Conservation (phyloP, 2,113 vertebrate genomes). For the Hippolais icterina region DNA sequence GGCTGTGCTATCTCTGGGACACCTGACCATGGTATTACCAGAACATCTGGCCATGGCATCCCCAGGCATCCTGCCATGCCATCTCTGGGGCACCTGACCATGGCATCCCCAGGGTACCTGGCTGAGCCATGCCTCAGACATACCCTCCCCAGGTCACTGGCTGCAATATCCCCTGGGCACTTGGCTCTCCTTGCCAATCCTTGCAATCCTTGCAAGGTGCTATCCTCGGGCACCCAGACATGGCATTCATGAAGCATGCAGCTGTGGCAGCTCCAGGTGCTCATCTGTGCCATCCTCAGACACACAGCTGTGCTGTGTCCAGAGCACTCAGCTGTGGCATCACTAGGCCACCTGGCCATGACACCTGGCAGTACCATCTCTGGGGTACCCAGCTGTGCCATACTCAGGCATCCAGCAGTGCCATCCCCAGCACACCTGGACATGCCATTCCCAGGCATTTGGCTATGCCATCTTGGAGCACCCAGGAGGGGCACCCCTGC, state of each 20-base stretch:
- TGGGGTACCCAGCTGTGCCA: rapidly evolving
- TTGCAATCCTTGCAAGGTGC: neutral
- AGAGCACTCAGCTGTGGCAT: neutral
- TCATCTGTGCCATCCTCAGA: neutral
- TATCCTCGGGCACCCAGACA: neutral
- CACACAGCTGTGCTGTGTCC: neutral
- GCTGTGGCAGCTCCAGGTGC: neutral
- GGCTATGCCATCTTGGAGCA: neutral
- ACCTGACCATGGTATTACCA: neutral
- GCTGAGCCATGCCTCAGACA: neutral
- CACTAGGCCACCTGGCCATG: neutral
- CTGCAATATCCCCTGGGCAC: no score
- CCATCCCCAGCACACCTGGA: neutral
- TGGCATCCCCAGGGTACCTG: no score
- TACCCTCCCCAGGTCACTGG: neutral
- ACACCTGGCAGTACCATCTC: rapidly evolving
- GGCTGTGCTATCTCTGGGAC: no score
- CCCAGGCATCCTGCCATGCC: no score
- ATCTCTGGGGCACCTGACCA: no score
- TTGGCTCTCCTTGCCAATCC: neutral
- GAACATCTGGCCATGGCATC: neutral
- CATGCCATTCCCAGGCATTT: neutral
- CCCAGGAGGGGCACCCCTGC: neutral
- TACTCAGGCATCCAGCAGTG: no score
- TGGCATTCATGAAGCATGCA: neutral